These are phyloP conservation scores for Drosophila ambigua DNA, from an alignment of 1,140 invertebrate genomes.

Conservation along the genomic window DNA sequence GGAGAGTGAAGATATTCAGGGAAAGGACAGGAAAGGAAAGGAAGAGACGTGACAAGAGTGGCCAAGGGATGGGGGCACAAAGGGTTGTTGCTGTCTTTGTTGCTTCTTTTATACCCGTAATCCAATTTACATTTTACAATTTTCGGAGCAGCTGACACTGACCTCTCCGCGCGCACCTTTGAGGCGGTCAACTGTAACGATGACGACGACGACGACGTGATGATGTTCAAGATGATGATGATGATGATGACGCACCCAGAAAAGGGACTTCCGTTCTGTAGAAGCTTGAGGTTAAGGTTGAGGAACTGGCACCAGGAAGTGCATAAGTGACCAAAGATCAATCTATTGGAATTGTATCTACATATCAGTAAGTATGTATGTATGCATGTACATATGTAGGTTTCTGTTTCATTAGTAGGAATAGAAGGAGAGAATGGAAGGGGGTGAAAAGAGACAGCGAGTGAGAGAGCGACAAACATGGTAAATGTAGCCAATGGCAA, in stretches of 20 bases:
- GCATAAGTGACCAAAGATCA: slow-evolving; percentile 3
- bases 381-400: background rate
- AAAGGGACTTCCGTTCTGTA: slow-evolving; percentile 63
- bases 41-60: too few species aligned
- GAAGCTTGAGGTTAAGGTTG: slow-evolving; percentile 69
- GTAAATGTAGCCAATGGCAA: slow-evolving; percentile 41
- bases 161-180: slow-evolving; percentile 30
- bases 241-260: slow-evolving; percentile 51
- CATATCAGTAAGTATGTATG: background rate
- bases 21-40: too few species aligned
- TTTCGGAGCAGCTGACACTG: slow-evolving; percentile 44
- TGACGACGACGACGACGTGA: slow-evolving; percentile 32
- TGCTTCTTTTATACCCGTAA: background rate
- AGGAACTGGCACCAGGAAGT: slow-evolving; percentile 27
- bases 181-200: slow-evolving; percentile 73
- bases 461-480: slow-evolving; percentile 26
- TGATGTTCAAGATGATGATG: too few species aligned
- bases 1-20: too few species aligned
- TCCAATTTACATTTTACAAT: slow-evolving; percentile 4
- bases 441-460: slow-evolving; percentile 3
- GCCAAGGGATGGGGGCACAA: too few species aligned
- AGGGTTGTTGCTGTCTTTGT: too few species aligned
- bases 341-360: slow-evolving; percentile 34
- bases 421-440: background rate
- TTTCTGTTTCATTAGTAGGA: background rate